Evolutionary conservation across 1,140 invertebrate genomes (phyloP).

Genomic region (Dufourea novaeangliae): DNA sequence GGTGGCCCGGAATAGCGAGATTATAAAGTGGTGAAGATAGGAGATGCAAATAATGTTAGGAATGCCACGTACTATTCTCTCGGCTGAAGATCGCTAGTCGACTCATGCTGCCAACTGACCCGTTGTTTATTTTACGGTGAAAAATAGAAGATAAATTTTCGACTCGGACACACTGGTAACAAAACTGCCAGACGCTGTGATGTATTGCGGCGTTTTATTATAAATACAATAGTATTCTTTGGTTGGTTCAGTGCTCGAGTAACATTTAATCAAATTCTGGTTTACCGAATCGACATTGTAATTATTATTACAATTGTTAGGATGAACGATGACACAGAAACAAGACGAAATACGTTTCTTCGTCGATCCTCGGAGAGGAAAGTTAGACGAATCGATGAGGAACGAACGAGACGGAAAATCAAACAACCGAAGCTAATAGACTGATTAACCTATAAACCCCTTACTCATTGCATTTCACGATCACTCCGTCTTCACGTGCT

Average conservation of each 20-base stretch:
- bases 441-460: constrained; percentile 48
- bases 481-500: constrained; percentile 41
- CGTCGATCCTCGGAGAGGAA: background rate
- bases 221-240: no score
- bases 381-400: background rate
- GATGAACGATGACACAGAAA: background rate
- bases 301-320: no score
- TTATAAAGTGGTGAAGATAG: background rate
- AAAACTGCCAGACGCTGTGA: background rate
- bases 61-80: background rate
- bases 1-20: background rate
- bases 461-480: constrained; percentile 41
- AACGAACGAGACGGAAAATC: constrained; percentile 9
- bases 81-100: background rate
- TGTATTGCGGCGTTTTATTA: no score
- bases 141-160: background rate
- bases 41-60: background rate
- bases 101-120: background rate
- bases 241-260: no score
- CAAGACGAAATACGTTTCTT: constrained; percentile 4
- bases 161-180: background rate
- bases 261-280: no score
- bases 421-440: constrained; percentile 47
- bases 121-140: background rate
- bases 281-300: no score